phyloP scores from a whole-genome alignment of 53 echinoderm and acorn worm species.

The Antedon mediterranea region DNA sequence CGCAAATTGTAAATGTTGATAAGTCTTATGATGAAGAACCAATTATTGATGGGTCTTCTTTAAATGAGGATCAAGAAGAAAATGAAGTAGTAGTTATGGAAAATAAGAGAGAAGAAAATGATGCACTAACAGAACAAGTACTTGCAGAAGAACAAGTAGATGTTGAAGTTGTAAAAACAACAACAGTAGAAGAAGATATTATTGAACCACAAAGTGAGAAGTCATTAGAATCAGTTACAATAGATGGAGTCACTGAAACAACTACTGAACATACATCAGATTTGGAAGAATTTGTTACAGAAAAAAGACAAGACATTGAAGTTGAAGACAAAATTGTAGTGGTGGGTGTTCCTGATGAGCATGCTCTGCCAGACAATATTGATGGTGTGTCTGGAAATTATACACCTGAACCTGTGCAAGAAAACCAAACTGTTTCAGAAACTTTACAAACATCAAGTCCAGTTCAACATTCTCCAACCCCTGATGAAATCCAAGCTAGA shows the following conservation, averaged over 20 bases:
- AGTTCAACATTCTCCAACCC: not conserved
- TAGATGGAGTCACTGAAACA: slow-evolving; percentile 2
- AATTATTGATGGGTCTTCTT: too few relatives aligned
- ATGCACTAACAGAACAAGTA: too few relatives aligned
- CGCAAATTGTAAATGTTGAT: too few relatives aligned
- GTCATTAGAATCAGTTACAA: not conserved
- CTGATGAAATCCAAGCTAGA: slow-evolving; percentile 8
- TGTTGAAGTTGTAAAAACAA: not conserved
- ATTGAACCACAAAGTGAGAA: not conserved
- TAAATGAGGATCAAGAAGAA: not conserved
- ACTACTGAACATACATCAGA: slow-evolving; percentile 4
- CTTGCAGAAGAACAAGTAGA: slow-evolving; percentile 3
- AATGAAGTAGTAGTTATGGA: too few relatives aligned
- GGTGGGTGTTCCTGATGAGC: slow-evolving; percentile 24
- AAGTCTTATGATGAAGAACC: too few relatives aligned
- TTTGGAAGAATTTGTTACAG: not conserved
- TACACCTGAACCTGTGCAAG: slow-evolving; percentile 11
- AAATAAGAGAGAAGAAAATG: too few relatives aligned
- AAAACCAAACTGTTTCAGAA: slow-evolving; percentile 10
- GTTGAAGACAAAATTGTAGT: slow-evolving; percentile 19
- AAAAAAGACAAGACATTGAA: slow-evolving; percentile 8
- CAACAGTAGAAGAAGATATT: not conserved
- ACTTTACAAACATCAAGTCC: slow-evolving; percentile 3
- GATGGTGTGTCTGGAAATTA: not conserved
- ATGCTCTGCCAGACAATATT: slow-evolving; percentile 25